Conservation (phyloP, 1,140 invertebrate genomes). For the Dinothrombium tinctorium region DNA sequence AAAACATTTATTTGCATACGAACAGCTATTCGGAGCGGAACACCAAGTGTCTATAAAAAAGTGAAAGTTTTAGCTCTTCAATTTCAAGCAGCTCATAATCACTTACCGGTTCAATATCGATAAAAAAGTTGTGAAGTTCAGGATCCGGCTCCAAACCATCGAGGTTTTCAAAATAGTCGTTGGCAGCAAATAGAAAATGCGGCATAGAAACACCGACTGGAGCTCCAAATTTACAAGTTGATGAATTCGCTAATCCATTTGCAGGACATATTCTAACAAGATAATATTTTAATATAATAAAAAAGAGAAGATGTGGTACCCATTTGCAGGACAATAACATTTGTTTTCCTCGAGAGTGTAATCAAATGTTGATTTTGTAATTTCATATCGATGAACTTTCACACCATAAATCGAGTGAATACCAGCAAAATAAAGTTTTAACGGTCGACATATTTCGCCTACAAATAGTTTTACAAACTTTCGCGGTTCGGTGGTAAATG, state of each 20-base stretch:
- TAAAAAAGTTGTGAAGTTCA: constrained; percentile 49
- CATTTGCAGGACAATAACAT: constrained; percentile 7
- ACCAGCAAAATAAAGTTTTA: constrained; percentile 1
- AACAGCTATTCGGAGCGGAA: constrained; percentile 11
- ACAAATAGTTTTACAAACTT: constrained; percentile 6
- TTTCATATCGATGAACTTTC: constrained; percentile 4
- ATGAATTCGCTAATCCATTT: constrained; percentile 6
- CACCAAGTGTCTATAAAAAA: constrained; percentile 5
- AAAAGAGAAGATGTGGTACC: constrained; percentile 49
- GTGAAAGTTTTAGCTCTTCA: constrained; percentile 18
- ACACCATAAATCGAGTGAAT: neutral
- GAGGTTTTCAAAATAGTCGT: constrained; percentile 41
- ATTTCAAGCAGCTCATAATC: constrained; percentile 53
- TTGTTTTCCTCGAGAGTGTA: constrained; percentile 7
- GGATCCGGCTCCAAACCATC: constrained; percentile 43
- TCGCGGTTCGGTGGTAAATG: neutral
- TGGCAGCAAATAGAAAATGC: constrained; percentile 65
- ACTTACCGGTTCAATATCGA: constrained; percentile 54
- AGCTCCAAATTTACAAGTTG: constrained; percentile 6
- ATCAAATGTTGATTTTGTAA: neutral
- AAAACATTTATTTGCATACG: constrained; percentile 13
- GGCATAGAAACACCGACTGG: constrained; percentile 32
- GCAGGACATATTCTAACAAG: constrained; percentile 35
- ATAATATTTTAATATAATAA: constrained; percentile 48
- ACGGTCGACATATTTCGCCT: constrained; percentile 10